Percentiles rank a stretch among this genome's conserved stretches.
phyloP scores from a whole-genome alignment of 1,140 invertebrate species.

The Lerema accius region DNA sequence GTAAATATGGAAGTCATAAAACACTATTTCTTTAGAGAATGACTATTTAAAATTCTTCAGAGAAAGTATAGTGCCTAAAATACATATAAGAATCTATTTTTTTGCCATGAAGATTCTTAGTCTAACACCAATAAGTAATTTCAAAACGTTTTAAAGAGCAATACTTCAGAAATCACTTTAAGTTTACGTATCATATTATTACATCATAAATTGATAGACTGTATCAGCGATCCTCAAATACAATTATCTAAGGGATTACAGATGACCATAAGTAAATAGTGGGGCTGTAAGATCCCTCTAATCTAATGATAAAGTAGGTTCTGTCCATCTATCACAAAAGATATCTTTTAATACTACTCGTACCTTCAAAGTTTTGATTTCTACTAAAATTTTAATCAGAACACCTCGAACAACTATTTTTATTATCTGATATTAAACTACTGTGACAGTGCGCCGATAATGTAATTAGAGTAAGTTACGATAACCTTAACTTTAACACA shows the following conservation, averaged over 20 bases:
- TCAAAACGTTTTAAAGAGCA: slow-evolving; percentile 14
- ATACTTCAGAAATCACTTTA: slow-evolving; percentile 12
- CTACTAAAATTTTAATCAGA: slow-evolving; percentile 5
- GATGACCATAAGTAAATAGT: background rate
- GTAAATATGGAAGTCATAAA: background rate
- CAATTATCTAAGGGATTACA: slow-evolving; percentile 18
- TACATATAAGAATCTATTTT: background rate
- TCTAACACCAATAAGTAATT: slow-evolving; percentile 20
- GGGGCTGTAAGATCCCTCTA: slow-evolving; percentile 23
- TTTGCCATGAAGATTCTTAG: slow-evolving; percentile 7
- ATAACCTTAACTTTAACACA: background rate
- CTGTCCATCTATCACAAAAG: slow-evolving; percentile 23
- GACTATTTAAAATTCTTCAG: background rate
- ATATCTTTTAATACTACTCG: slow-evolving; percentile 21
- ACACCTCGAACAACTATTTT: background rate
- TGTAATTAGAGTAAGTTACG: background rate
- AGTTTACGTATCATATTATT: slow-evolving; percentile 27
- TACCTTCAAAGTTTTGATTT: slow-evolving; percentile 10
- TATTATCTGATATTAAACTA: background rate
- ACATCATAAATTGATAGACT: slow-evolving; percentile 10
- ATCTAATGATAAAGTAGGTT: slow-evolving; percentile 29
- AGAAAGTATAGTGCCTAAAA: background rate
- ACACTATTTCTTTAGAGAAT: background rate
- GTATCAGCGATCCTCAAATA: slow-evolving; percentile 11
- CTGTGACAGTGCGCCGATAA: background rate